A percentile compares a stretch with the other conserved stretches of the same genome.
Conservation (phyloP, 2,797 vertebrate genomes). For the Clamator glandarius region DNA sequence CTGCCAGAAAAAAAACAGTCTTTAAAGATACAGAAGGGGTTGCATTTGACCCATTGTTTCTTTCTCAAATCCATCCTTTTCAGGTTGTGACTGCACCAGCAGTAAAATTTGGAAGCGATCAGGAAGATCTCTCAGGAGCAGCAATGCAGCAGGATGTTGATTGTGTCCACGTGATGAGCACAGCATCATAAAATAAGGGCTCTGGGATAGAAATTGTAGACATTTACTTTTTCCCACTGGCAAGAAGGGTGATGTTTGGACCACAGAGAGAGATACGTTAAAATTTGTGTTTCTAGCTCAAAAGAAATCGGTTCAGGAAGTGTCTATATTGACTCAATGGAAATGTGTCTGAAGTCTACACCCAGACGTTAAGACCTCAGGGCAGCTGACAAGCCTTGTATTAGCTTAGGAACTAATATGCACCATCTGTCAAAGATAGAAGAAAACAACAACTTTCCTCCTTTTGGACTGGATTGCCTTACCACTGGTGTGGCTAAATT, state of each 20-base stretch:
- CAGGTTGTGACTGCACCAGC: background rate
- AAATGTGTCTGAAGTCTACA: background rate
- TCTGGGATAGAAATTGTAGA: background rate
- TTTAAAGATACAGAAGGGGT: background rate
- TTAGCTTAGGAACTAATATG: background rate
- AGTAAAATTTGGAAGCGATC: background rate
- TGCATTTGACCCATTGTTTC: background rate
- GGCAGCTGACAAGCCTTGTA: background rate
- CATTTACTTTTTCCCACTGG: background rate
- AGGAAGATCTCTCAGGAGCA: background rate
- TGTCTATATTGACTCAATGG: background rate
- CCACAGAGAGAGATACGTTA: accelerated
- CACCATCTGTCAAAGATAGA: background rate
- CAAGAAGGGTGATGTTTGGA: background rate
- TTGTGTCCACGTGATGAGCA: background rate
- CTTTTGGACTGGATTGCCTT: background rate
- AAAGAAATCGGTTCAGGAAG: background rate
- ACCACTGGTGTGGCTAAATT: background rate
- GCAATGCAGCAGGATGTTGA: background rate
- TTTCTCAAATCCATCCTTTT: background rate
- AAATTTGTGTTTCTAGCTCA: background rate
- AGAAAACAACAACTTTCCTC: background rate
- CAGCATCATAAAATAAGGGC: background rate
- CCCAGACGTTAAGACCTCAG: background rate
- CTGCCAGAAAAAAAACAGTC: background rate